phyloP scores from a whole-genome alignment of 1,140 invertebrate species.

The Listronotus bonariensis region DNA sequence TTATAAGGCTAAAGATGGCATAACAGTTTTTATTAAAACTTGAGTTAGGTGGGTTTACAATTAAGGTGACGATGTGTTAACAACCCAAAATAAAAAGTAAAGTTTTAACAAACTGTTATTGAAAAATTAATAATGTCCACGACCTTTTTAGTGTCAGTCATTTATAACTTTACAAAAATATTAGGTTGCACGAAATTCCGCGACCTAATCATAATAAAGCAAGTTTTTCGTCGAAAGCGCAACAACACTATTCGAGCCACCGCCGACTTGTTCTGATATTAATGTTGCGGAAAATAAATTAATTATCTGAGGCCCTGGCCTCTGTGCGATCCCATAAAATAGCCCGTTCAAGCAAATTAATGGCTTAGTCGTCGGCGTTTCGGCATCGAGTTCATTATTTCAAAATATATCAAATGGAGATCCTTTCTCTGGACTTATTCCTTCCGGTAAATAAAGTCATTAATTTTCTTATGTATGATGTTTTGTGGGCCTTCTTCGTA shows the following conservation, averaged over 20 bases:
- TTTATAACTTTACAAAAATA: constrained; percentile 6
- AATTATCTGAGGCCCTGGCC: constrained; percentile 34
- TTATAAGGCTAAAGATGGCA: no score
- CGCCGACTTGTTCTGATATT: constrained; percentile 32
- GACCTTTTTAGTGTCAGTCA: neutral
- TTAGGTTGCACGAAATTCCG: constrained; percentile 9
- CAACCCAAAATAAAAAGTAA: no score
- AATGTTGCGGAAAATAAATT: constrained; percentile 42
- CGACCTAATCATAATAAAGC: constrained; percentile 24
- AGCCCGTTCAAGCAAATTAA: constrained; percentile 36
- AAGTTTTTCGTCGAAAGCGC: constrained; percentile 13
- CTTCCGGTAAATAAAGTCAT: constrained; percentile 31
- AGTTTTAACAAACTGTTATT: neutral
- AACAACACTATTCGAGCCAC: constrained; percentile 21
- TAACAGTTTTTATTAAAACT: no score
- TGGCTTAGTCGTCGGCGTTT: constrained; percentile 30
- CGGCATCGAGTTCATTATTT: constrained; percentile 37
- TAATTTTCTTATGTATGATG: constrained; percentile 28
- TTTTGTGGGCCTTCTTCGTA: neutral
- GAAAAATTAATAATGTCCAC: neutral
- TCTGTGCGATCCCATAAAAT: constrained; percentile 33
- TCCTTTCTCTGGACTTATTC: constrained; percentile 12
- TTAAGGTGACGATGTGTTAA: no score
- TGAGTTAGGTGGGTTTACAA: no score
- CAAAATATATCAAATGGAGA: constrained; percentile 35